These are phyloP conservation scores for Manis javanica DNA, from an alignment of 2,797 vertebrate species.

Conservation along the genomic window DNA sequence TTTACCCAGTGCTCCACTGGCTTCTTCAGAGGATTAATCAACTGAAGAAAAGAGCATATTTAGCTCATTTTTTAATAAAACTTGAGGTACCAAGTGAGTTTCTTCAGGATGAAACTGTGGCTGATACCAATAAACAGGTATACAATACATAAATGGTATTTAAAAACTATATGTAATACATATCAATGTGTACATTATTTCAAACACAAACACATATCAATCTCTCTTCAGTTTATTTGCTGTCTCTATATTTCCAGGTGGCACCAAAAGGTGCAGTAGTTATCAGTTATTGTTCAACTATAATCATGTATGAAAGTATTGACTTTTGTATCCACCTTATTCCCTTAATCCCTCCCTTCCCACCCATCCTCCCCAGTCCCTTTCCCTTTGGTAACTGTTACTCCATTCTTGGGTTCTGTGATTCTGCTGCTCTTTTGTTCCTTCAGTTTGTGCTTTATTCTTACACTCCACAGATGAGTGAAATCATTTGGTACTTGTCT, in stretches of 20 bases:
- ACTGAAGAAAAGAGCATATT: slow-evolving; percentile 96
- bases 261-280: not conserved
- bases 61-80: slow-evolving; percentile 95
- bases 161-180: not conserved
- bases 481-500: too few relatives aligned
- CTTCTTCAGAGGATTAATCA: slow-evolving; percentile 94
- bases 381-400: too few relatives aligned
- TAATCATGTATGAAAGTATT: slow-evolving; percentile 22
- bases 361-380: too few relatives aligned
- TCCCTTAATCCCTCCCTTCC: too few relatives aligned
- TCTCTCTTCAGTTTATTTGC: not conserved
- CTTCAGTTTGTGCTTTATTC: too few relatives aligned
- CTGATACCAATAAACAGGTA: slow-evolving; percentile 95
- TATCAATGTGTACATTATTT: not conserved
- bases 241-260: not conserved
- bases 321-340: not conserved
- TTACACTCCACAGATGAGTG: too few relatives aligned
- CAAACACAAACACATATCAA: not conserved
- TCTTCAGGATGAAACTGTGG: slow-evolving; percentile 94
- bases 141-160: not conserved
- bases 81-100: slow-evolving; percentile 96
- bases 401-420: too few relatives aligned
- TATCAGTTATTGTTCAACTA: not conserved
- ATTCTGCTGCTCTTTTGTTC: too few relatives aligned
- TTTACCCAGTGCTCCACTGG: slow-evolving; percentile 96